phyloP scores from a whole-genome alignment of 2,113 vertebrate species.

The Montifringilla adamsi region DNA sequence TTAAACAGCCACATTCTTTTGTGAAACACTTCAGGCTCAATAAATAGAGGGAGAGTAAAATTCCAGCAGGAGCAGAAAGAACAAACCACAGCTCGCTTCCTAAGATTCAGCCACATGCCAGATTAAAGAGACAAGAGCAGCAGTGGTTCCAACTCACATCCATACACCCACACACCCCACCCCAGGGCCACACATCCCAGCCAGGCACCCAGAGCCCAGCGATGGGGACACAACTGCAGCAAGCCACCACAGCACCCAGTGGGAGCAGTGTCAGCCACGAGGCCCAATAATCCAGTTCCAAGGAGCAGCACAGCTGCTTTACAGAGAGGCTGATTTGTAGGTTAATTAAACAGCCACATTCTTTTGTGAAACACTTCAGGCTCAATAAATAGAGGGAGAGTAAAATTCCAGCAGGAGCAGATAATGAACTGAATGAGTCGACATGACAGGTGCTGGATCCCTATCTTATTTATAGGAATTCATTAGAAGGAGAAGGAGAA shows the following conservation, averaged over 20 bases:
- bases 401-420: constrained; percentile 45
- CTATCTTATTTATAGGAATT: constrained; percentile 59
- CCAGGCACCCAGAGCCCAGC: neutral
- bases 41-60: constrained; percentile 25
- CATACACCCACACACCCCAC: fast-evolving
- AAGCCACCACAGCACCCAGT: fast-evolving
- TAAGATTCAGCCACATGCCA: neutral
- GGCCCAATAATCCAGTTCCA: neutral
- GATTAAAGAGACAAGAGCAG: neutral
- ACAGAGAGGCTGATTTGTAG: constrained; percentile 31
- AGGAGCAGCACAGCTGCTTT: neutral
- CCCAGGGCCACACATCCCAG: neutral
- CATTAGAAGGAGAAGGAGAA: constrained; percentile 48
- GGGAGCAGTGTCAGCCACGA: neutral
- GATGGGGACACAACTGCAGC: fast-evolving
- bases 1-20: constrained; percentile 59
- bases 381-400: constrained; percentile 7
- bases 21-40: constrained; percentile 2
- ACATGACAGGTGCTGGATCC: neutral
- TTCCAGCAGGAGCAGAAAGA: constrained; percentile 38
- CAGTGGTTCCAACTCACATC: neutral
- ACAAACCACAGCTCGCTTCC: neutral
- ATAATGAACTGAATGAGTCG: constrained; percentile 42
- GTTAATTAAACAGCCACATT: constrained; percentile 61
- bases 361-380: constrained; percentile 28